phyloP scores from a whole-genome alignment of 2,113 vertebrate species.

The Syngnathus scovelli region DNA sequence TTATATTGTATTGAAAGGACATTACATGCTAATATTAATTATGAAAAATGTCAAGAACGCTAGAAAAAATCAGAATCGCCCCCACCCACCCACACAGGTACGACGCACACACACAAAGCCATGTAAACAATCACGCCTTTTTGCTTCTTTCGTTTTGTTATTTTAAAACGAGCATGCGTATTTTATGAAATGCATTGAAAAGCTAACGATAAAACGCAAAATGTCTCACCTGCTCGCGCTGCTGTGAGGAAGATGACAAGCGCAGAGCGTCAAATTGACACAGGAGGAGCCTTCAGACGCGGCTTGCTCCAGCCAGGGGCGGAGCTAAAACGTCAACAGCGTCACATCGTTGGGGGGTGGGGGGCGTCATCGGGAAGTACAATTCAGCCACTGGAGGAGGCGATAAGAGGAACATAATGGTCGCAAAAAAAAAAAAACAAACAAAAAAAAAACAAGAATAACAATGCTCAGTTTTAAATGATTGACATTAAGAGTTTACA shows the following conservation, averaged over 20 bases:
- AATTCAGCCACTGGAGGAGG: no score
- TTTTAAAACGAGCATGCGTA: no score
- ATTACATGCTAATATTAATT: no score
- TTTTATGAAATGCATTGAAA: not conserved
- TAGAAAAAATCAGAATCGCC: not conserved
- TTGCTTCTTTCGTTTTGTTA: no score
- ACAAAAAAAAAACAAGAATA: no score
- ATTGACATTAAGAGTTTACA: no score
- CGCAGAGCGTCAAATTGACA: conserved; percentile 3
- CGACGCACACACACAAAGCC: not conserved
- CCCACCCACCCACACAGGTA: not conserved
- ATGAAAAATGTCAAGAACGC: not conserved
- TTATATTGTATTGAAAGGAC: not conserved
- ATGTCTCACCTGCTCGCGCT: conserved; percentile 50
- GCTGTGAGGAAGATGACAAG: conserved; percentile 33
- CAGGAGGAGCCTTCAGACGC: conserved; percentile 48
- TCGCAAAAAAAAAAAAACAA: no score
- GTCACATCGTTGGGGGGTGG: not conserved
- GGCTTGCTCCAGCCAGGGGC: conserved; percentile 15
- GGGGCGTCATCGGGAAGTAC: no score
- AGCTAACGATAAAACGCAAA: not conserved
- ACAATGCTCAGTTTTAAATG: no score
- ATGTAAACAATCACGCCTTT: not conserved
- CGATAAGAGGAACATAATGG: no score
- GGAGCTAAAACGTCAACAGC: conserved; percentile 13